Evolutionary conservation across 1,140 invertebrate genomes (phyloP).

Genomic region (Palaemon carinicauda): DNA sequence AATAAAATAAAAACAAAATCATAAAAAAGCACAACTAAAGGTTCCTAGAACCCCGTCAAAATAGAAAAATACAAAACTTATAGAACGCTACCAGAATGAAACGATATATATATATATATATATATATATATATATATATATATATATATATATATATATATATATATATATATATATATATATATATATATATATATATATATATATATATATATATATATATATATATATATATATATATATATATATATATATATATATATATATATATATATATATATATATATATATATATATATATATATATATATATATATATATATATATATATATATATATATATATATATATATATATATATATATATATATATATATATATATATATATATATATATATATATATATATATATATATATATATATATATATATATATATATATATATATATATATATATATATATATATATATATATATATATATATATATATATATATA

Average conservation of each 20-base stretch:
- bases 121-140: no score
- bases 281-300: no score
- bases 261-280: neutral
- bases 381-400: neutral
- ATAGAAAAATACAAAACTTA: no score
- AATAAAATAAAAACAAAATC: no score
- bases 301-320: neutral
- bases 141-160: no score
- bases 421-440: neutral
- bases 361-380: neutral
- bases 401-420: neutral
- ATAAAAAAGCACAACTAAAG: no score
- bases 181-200: neutral
- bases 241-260: neutral
- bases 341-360: neutral
- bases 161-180: neutral
- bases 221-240: neutral
- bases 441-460: slow-evolving; percentile 9
- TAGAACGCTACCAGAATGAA: no score
- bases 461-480: neutral
- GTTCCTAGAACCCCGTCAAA: no score
- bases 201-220: neutral
- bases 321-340: neutral
- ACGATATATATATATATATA: no score
- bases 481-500: neutral